These are phyloP conservation scores for Vimba vimba DNA, from an alignment of 2,113 vertebrate genomes.

Conservation along the genomic window DNA sequence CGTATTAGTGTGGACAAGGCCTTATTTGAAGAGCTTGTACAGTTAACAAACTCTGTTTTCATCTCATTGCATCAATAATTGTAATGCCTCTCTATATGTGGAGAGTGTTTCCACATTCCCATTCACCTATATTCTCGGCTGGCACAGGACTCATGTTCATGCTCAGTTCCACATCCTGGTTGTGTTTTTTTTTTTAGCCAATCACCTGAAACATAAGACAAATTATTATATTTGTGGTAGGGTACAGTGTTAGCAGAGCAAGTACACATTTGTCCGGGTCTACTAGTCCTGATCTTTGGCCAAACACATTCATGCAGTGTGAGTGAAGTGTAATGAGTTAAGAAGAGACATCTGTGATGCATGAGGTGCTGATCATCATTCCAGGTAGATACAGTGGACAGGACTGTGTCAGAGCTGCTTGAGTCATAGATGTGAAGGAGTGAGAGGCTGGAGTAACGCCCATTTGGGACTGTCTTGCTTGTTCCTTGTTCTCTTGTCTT, in stretches of 20 bases:
- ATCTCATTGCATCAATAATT: background rate
- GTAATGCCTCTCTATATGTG: background rate
- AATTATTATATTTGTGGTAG: background rate
- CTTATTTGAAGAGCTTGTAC: background rate
- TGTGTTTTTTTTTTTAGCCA: background rate
- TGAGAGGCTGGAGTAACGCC: constrained; percentile 28
- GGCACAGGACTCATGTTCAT: background rate
- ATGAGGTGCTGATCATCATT: background rate
- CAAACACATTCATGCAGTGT: background rate
- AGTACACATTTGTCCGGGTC: background rate
- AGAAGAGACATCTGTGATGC: background rate
- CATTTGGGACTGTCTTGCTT: constrained; percentile 10
- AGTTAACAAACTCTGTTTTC: background rate
- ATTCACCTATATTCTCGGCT: background rate
- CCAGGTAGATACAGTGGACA: background rate
- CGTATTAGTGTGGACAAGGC: too few species aligned
- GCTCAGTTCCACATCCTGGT: background rate
- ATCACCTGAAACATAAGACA: background rate
- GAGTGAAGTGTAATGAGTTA: background rate
- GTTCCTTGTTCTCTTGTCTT: background rate
- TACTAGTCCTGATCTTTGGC: background rate
- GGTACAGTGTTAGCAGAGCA: background rate
- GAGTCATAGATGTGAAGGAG: constrained; percentile 61
- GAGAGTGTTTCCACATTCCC: background rate
- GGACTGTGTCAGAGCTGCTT: constrained; percentile 50